These are phyloP conservation scores for Tethya wilhelma DNA, from an alignment of 37 sponge, comb jelly and placozoan genomes.

Conservation along the genomic window DNA sequence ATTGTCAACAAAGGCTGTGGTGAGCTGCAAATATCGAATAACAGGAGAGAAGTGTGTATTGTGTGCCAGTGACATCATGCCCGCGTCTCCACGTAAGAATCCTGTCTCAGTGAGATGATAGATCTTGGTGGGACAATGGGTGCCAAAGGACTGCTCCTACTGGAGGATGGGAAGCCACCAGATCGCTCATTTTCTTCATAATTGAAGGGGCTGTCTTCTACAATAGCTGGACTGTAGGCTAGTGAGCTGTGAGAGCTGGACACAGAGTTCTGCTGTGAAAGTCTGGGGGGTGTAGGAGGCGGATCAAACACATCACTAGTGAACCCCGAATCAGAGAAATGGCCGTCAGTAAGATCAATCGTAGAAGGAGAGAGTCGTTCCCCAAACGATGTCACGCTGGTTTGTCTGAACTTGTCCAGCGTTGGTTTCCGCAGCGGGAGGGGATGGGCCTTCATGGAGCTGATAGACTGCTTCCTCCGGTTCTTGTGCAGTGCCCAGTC, in stretches of 20 bases:
- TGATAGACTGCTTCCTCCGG: neutral
- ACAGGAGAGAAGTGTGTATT: no score
- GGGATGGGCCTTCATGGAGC: neutral
- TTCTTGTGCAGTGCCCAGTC: slow-evolving; percentile 21
- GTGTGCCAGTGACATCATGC: neutral
- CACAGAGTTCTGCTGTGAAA: slow-evolving; percentile 42
- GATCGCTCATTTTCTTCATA: neutral
- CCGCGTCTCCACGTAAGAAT: neutral
- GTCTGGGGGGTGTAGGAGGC: slow-evolving; percentile 1
- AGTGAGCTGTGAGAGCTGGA: slow-evolving; percentile 34
- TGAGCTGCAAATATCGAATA: no score
- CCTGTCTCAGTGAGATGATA: slow-evolving; percentile 41
- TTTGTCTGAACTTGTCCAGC: slow-evolving; percentile 33
- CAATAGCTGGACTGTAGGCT: slow-evolving; percentile 3
- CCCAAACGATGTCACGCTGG: slow-evolving; percentile 12
- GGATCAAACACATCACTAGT: slow-evolving; percentile 29
- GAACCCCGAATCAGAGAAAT: slow-evolving; percentile 26
- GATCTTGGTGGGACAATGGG: slow-evolving; percentile 76
- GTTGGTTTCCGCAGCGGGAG: slow-evolving; percentile 25
- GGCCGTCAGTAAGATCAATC: slow-evolving; percentile 16
- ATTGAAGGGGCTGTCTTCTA: slow-evolving; percentile 3
- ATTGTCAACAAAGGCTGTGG: no score
- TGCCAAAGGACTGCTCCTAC: slow-evolving; percentile 7
- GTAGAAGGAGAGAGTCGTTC: neutral
- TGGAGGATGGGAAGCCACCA: neutral